These are phyloP conservation scores for Dendrocincla fuliginosa DNA, from an alignment of 2,797 vertebrate genomes.

Conservation along the genomic window DNA sequence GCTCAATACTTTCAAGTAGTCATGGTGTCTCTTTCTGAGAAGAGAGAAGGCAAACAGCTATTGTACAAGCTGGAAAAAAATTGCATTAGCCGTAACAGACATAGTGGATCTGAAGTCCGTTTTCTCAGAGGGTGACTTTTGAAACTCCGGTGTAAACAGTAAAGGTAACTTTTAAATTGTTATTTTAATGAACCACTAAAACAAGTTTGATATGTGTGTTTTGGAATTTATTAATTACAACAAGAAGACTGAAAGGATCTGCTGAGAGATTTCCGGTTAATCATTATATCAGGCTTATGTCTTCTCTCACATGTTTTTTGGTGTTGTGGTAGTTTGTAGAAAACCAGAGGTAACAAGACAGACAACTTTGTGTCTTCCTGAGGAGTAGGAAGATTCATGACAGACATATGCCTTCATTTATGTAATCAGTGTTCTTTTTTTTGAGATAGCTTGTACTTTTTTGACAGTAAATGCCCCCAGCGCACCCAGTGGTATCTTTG, in stretches of 20 bases:
- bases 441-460: neutral
- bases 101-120: neutral
- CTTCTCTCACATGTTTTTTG: neutral
- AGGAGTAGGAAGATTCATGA: neutral
- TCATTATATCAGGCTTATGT: neutral
- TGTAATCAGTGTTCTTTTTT: neutral
- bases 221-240: neutral
- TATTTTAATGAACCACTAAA: neutral
- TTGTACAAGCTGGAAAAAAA: neutral
- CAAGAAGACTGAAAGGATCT: neutral
- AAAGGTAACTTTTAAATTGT: neutral
- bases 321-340: neutral
- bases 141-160: neutral
- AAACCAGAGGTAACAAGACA: neutral
- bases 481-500: neutral
- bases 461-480: neutral
- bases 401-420: slow-evolving; percentile 6
- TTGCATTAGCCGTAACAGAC: neutral
- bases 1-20: neutral
- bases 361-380: neutral
- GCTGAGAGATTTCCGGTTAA: neutral
- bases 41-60: neutral
- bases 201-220: neutral
- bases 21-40: neutral
- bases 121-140: neutral